phyloP scores from a whole-genome alignment of 2,888 invertebrate genomes.

The Polylopha cassiicola region DNA sequence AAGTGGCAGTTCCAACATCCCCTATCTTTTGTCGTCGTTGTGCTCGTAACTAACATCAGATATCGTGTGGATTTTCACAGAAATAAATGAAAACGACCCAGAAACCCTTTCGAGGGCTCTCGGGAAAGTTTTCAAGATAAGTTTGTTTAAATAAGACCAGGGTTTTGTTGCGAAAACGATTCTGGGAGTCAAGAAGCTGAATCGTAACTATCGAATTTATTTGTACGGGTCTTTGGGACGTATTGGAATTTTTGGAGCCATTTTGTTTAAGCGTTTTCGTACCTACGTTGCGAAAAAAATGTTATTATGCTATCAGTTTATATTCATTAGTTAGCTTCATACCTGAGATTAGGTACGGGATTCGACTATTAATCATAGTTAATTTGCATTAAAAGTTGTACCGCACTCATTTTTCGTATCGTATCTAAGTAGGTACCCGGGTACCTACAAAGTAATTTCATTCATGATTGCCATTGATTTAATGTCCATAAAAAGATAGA shows the following conservation, averaged over 20 bases:
- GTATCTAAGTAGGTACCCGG: too few species aligned
- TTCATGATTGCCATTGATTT: too few species aligned
- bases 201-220: conserved; percentile 11
- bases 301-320: too few species aligned
- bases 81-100: conserved; percentile 42
- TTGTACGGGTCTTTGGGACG: conserved; percentile 6
- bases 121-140: conserved; percentile 38
- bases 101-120: conserved; percentile 38
- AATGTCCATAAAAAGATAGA: too few species aligned
- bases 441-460: too few species aligned
- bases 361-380: too few species aligned
- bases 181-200: conserved; percentile 6
- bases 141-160: conserved; percentile 43
- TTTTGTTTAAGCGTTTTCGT: background rate
- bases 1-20: too few species aligned
- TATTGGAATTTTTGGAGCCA: background rate
- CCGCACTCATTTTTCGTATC: too few species aligned
- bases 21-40: background rate
- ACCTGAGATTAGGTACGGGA: too few species aligned
- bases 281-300: too few species aligned
- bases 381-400: too few species aligned
- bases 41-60: conserved; percentile 3
- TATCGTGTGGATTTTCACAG: conserved; percentile 27
- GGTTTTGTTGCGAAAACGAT: conserved; percentile 30
- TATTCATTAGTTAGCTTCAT: too few species aligned